Evolutionary conservation across 2,113 vertebrate genomes (phyloP), one percentile per base, ranked within the genome.

Genomic region (Leucosticte australis): DNA sequence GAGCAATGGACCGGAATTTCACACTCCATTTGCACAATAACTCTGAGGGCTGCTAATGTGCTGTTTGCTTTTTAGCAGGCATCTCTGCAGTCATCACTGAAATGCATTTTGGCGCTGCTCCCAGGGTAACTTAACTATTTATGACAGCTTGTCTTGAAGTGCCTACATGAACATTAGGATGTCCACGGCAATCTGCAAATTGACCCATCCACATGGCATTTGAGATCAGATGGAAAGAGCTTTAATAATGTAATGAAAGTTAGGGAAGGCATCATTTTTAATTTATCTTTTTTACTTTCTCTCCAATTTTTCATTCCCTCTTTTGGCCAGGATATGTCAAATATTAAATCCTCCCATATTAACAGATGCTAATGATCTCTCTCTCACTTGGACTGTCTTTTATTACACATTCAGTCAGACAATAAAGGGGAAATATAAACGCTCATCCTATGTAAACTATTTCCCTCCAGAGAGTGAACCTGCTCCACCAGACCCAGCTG

Each of bases 21-120:
- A 98, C 97, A 98, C 96, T 97, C 97, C 96, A 96, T 98, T 98
- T 98, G 92, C 96, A 97, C 90, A 95, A 96, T 97, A 97, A 97
- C 96, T 98, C 97, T 94, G 96, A 98, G 95, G 94, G 90, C 91
- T 70, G 75, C 93, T 97, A 97, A 98, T 97, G 92, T 68, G 91
- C 94, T 97, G 95, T 97, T 98, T 97, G 97, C 95, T 98, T 97
- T 98, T 98, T 95, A 97, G 95, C 97, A 97, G 96, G 95, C 96
- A 93, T 96, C 97, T 97, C 96, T 82, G 91, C 94, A 97, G 90
- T 96, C 96, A 97, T 97, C 97, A 91, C 78, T 42, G 85, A 97
- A 97, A 97, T 96, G 95, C 89, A 68, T 97, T 96, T 95, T 98
- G 98, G 98, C 96, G 0, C 15, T 13, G 92, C 94, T 98, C 97